Evolutionary conservation across 1,140 invertebrate species (phyloP).

Genomic region (Diploscapter pachys): DNA sequence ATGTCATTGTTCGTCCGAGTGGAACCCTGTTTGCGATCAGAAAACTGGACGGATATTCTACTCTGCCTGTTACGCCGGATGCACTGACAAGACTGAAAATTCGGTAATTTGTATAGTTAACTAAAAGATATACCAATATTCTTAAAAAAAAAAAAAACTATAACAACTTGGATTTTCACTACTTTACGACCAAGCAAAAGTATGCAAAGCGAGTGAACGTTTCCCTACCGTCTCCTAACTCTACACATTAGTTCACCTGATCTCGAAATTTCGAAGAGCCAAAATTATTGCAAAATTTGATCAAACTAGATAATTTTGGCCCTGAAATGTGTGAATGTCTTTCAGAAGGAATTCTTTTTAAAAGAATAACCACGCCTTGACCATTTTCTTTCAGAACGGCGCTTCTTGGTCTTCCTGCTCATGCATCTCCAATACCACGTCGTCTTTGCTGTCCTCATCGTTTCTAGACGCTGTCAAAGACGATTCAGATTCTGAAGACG

Average conservation of each 20-base stretch:
- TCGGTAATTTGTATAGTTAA: too few species aligned
- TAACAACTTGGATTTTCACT: slow-evolving; percentile 4
- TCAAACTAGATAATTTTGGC: too few species aligned
- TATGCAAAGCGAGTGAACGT: too few species aligned
- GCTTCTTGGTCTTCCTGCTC: neutral
- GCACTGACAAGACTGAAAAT: slow-evolving; percentile 37
- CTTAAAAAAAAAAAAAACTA: slow-evolving; percentile 14
- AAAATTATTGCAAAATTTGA: too few species aligned
- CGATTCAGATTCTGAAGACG: neutral
- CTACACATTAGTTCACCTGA: slow-evolving; percentile 8
- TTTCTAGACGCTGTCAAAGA: slow-evolving; percentile 8
- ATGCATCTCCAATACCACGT: slow-evolving; percentile 4
- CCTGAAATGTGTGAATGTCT: too few species aligned
- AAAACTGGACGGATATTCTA: slow-evolving; percentile 48
- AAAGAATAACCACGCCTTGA: too few species aligned
- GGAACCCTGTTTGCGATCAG: slow-evolving; percentile 52
- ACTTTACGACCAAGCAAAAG: neutral
- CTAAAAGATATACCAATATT: too few species aligned
- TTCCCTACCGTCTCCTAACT: too few species aligned
- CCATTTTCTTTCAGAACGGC: too few species aligned
- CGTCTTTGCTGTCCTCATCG: slow-evolving; percentile 40
- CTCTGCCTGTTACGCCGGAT: slow-evolving; percentile 56
- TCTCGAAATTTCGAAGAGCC: too few species aligned
- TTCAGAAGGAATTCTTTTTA: too few species aligned
- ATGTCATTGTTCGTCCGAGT: slow-evolving; percentile 48